Evolutionary conservation across 1,140 invertebrate genomes (phyloP), one percentile per base, ranked within the genome.

Genomic region (Brachionus angularis): DNA sequence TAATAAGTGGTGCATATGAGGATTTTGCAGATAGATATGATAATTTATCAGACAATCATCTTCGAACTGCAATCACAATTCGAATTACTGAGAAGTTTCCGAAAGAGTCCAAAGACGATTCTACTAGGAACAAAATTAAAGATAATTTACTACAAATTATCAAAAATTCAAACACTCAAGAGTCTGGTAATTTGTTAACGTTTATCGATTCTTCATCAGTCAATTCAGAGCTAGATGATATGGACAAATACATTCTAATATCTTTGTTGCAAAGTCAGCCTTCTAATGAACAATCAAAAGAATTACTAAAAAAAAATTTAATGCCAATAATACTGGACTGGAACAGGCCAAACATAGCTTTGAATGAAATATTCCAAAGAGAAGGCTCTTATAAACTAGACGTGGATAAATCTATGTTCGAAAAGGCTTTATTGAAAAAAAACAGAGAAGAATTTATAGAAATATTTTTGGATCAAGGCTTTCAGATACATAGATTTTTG

Each of bases 391-490:
- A 46, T n/a, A 64, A 64, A 47, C 12, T 46, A 31, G 39, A 46
- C 10, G 42, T 64, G 27, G 39, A 64, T 46, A 47, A 46, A 31
- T 73, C 77, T 12, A 73, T 83, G 31, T 83, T 83, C 75, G 78
- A 82, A 72, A 75, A 79, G 55, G 79, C 81, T 0, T 53, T 83
- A 18, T 44, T 81, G 14, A 74, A 76, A 50, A 75, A 76, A 18
- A 76, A 81, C 39, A 76, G 82, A 27, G 82, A 83, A 75, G 77
- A 77, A 33, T 83, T 83, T 74, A 78, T 83, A 0, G 81, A 81
- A 36, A 72, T 83, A n/a, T 83, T 83, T 70, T 69, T 83, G n/a
- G 76, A 79, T 36, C 76, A 80, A 53, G 80, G 80, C n/a, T 79
- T 83, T 67, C 74, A 76, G 70, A 73, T 83, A 29, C 80, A 80